Conservation (phyloP, 2,888 invertebrate species). For the Mechanitis messenoides region DNA sequence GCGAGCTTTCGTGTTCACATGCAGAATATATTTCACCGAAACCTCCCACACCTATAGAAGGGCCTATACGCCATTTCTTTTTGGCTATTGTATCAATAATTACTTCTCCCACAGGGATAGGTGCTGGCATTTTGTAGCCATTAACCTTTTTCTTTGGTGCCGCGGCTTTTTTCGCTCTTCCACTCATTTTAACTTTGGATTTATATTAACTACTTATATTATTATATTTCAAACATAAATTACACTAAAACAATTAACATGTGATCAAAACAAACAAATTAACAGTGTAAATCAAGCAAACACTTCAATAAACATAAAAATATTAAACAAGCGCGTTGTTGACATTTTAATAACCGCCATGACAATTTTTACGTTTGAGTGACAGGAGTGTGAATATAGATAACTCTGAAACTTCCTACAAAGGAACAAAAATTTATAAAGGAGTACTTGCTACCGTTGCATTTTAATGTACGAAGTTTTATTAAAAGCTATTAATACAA, state of each 20-base stretch:
- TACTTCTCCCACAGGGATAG: slow-evolving; percentile 84
- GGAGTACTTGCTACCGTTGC: no score
- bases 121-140: slow-evolving; percentile 80
- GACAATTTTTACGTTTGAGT: background rate
- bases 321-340: slow-evolving; percentile 17
- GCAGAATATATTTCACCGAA: slow-evolving; percentile 96
- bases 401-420: no score
- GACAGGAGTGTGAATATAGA: background rate
- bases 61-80: slow-evolving; percentile 90
- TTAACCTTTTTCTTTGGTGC: slow-evolving; percentile 63
- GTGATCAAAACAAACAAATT: background rate
- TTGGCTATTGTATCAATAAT: slow-evolving; percentile 83
- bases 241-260: slow-evolving; percentile 7
- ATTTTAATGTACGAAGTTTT: no score
- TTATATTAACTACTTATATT: slow-evolving; percentile 10
- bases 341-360: slow-evolving; percentile 15
- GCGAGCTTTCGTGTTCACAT: slow-evolving; percentile 74
- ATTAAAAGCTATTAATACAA: no score
- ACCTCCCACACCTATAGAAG: slow-evolving; percentile 92
- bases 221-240: slow-evolving; percentile 11
- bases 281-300: background rate
- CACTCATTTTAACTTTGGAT: slow-evolving; percentile 44
- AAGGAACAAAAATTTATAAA: no score
- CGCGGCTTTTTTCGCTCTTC: slow-evolving; percentile 55
- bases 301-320: slow-evolving; percentile 10